Evolutionary conservation across 2,797 vertebrate species (phyloP).

Genomic region (Oceanodroma leucorhoa): DNA sequence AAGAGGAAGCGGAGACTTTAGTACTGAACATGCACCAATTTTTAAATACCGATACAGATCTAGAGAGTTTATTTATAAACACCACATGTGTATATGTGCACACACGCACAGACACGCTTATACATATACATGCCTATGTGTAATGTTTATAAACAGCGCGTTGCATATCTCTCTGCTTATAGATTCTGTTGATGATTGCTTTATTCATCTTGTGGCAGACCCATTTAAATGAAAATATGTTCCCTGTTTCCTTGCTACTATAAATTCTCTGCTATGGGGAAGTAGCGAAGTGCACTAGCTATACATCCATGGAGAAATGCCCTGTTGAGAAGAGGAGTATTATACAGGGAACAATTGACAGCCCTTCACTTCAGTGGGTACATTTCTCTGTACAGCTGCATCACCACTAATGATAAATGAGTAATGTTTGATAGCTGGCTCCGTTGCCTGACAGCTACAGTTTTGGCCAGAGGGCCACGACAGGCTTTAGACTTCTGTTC

Average conservation of each 20-base stretch:
- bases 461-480: constrained; percentile 88
- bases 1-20: constrained; percentile 9
- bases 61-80: not conserved
- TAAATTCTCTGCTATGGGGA: constrained; percentile 66
- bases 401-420: constrained; percentile 83
- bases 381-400: constrained; percentile 81
- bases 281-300: constrained; percentile 57
- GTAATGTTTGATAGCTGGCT: constrained; percentile 82
- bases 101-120: not conserved
- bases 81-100: not conserved
- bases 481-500: constrained; percentile 83
- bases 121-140: not conserved
- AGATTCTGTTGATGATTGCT: constrained; percentile 60
- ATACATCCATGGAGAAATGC: constrained; percentile 72
- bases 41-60: not conserved
- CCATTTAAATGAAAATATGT: constrained; percentile 69
- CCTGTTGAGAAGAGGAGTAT: constrained; percentile 75
- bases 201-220: constrained; percentile 63
- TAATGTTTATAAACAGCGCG: not conserved
- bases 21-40: not conserved
- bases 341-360: constrained; percentile 78
- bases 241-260: constrained; percentile 57
- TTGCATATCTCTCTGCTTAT: not conserved
- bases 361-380: constrained; percentile 77
- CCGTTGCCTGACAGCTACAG: constrained; percentile 84